Evolutionary conservation across 1,140 invertebrate genomes (phyloP).

Genomic region (Amyelois transitella): DNA sequence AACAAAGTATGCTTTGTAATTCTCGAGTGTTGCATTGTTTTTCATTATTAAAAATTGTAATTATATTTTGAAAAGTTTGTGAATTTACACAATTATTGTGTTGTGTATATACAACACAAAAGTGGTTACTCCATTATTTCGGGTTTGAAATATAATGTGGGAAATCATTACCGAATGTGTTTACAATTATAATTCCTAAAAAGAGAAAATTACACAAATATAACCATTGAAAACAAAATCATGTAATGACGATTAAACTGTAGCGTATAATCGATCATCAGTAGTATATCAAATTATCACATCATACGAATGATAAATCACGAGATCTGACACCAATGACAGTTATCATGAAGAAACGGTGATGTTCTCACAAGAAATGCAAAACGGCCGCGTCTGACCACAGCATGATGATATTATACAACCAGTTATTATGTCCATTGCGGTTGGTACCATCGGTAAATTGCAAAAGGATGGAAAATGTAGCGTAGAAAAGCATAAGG

Average conservation of each 20-base stretch:
- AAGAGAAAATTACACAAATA: neutral
- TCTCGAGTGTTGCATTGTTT: neutral
- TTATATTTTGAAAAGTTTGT: neutral
- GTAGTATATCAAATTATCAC: conserved; percentile 39
- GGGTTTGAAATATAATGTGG: neutral
- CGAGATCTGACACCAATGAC: conserved; percentile 26
- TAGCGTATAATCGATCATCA: conserved; percentile 25
- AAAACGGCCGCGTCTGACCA: conserved; percentile 42
- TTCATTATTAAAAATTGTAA: neutral
- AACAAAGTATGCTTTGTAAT: conserved; percentile 5
- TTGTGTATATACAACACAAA: neutral
- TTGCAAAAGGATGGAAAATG: conserved; percentile 16
- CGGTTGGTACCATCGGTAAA: conserved; percentile 30
- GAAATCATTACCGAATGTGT: neutral
- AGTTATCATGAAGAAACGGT: conserved; percentile 33
- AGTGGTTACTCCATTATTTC: neutral
- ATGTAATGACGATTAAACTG: neutral
- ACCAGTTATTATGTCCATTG: conserved; percentile 41
- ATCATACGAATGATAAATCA: conserved; percentile 33
- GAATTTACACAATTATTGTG: neutral
- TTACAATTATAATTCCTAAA: neutral
- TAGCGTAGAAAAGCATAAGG: neutral
- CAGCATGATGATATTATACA: conserved; percentile 32
- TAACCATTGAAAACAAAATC: neutral
- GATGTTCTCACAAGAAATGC: conserved; percentile 31